Percentiles rank a stretch among this genome's conserved stretches.
These are phyloP conservation scores for Eidolon helvum DNA, from an alignment of 2,113 vertebrate species.

Conservation along the genomic window DNA sequence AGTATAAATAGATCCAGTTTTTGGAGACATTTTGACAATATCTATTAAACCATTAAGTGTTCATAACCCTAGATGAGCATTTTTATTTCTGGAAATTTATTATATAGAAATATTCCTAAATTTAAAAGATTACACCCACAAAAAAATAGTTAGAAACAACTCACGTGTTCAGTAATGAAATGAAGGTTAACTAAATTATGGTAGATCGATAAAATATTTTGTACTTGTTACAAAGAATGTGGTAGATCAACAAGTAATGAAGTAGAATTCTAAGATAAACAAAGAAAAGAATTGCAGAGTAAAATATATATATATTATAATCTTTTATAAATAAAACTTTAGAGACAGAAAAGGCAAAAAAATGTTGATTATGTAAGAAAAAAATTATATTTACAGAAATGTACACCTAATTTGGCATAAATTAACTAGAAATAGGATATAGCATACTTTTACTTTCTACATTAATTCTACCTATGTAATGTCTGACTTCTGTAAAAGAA, in stretches of 20 bases:
- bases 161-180: neutral
- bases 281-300: neutral
- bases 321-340: neutral
- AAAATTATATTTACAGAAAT: constrained; percentile 1
- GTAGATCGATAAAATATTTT: neutral
- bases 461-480: constrained; percentile 1
- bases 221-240: neutral
- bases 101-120: neutral
- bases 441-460: neutral
- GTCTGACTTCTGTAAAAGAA: neutral
- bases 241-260: neutral
- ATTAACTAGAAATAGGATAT: neutral
- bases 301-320: neutral
- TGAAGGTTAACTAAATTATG: constrained; percentile 10
- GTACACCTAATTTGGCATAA: neutral
- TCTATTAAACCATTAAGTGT: neutral
- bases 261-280: neutral
- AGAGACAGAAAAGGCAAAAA: neutral
- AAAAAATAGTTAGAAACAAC: neutral
- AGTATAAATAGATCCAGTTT: neutral
- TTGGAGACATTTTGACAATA: neutral
- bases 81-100: constrained; percentile 10
- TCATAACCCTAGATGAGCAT: neutral
- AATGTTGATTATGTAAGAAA: neutral
- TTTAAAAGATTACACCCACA: neutral